A percentile compares a stretch with the other conserved stretches of the same genome.
phyloP scores from a whole-genome alignment of 2,797 vertebrate species.

The Sphaeramia orbicularis region DNA sequence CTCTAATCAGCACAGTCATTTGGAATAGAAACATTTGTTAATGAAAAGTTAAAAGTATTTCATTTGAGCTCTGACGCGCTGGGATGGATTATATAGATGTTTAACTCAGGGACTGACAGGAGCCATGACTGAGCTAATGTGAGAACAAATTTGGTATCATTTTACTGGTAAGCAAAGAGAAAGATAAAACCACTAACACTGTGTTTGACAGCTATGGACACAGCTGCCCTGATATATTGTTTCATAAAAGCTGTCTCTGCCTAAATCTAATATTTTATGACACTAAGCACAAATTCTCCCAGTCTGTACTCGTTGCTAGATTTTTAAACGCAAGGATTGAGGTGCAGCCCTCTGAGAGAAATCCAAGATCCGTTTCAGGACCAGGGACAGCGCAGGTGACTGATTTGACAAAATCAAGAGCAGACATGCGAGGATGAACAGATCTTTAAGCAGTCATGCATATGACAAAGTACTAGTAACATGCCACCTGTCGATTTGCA shows the following conservation, averaged over 20 bases:
- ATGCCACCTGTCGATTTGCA: too few relatives aligned
- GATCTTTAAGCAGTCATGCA: too few relatives aligned
- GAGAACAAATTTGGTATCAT: neutral
- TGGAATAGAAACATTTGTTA: neutral
- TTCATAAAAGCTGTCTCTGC: neutral
- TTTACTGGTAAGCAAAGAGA: neutral
- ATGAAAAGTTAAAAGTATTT: slow-evolving; percentile 19
- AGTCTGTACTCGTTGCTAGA: neutral
- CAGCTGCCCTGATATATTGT: too few relatives aligned
- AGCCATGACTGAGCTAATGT: neutral
- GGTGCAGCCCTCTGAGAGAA: slow-evolving; percentile 14
- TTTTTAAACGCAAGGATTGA: neutral
- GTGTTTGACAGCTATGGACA: neutral
- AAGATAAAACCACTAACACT: neutral
- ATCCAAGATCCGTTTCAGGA: slow-evolving; percentile 65
- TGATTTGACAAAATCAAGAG: slow-evolving; percentile 11
- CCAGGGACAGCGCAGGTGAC: slow-evolving; percentile 71
- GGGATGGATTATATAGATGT: slow-evolving; percentile 11
- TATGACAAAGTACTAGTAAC: too few relatives aligned
- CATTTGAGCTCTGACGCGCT: slow-evolving; percentile 1
- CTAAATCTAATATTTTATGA: slow-evolving; percentile 15
- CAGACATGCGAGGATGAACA: too few relatives aligned
- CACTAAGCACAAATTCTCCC: neutral
- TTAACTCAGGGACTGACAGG: neutral
- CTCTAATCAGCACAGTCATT: neutral